Percentiles rank a stretch among this genome's conserved stretches.
Evolutionary conservation across 1,140 invertebrate genomes (phyloP).

Genomic region (Alviniconcha marisindica): DNA sequence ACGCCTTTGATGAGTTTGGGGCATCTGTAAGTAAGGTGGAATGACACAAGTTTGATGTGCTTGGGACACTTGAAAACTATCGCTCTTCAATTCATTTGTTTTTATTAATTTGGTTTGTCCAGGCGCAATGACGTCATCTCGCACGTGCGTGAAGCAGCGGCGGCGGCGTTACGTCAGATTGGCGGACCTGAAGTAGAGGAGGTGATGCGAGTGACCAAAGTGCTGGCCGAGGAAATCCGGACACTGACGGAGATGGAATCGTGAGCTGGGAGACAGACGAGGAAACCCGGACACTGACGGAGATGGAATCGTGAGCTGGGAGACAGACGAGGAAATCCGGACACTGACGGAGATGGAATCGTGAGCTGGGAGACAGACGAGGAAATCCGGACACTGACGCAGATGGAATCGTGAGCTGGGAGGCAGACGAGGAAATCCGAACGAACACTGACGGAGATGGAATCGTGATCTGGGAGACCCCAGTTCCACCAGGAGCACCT

Average conservation of each 20-base stretch:
- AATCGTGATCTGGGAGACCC: neutral
- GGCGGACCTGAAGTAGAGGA: slow-evolving; percentile 65
- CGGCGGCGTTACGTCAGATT: slow-evolving; percentile 61
- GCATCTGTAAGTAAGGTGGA: no score
- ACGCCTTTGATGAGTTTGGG: no score
- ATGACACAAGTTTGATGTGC: no score
- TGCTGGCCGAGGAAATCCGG: slow-evolving; percentile 62
- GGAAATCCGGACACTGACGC: slow-evolving; percentile 45
- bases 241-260: slow-evolving; percentile 43
- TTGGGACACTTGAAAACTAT: no score
- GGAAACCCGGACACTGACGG: slow-evolving; percentile 46
- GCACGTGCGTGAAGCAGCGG: slow-evolving; percentile 64
- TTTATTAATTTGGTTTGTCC: slow-evolving; percentile 41
- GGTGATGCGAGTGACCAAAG: slow-evolving; percentile 65
- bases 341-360: slow-evolving; percentile 43
- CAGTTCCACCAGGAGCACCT: neutral
- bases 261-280: neutral
- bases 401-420: neutral
- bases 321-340: slow-evolving; percentile 6
- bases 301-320: neutral
- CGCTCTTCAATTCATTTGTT: neutral
- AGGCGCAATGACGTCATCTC: slow-evolving; percentile 71
- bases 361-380: neutral
- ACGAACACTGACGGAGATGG: neutral
- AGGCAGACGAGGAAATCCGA: neutral